A percentile compares a stretch with the other conserved stretches of the same genome.
Conservation (phyloP, 2,113 vertebrate genomes). For the Planiliza haematocheilus region DNA sequence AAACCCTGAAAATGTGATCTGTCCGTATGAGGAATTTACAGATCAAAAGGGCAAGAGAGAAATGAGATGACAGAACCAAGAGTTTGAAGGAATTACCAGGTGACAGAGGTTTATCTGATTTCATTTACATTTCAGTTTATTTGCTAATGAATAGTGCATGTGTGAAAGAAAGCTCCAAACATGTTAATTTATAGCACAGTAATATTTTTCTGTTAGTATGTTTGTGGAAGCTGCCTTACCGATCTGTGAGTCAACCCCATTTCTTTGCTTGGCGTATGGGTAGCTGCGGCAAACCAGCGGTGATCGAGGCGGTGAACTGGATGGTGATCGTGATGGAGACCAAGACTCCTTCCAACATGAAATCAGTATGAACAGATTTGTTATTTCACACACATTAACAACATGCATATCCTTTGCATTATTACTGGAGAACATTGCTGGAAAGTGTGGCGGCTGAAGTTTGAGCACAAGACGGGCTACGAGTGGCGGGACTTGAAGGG, state of each 20-base stretch:
- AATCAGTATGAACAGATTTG: neutral
- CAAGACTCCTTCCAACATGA: slow-evolving; percentile 83
- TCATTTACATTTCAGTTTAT: neutral
- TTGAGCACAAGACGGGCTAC: too few species aligned
- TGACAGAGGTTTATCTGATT: neutral
- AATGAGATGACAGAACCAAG: neutral
- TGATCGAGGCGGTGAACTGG: slow-evolving; percentile 88
- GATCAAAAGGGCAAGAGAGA: slow-evolving; percentile 7
- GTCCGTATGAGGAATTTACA: slow-evolving; percentile 12
- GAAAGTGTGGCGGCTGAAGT: too few species aligned
- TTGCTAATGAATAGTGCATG: too few species aligned
- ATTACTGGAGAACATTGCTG: neutral
- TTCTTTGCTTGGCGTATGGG: slow-evolving; percentile 84
- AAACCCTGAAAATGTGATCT: slow-evolving; percentile 10
- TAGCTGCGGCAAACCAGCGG: slow-evolving; percentile 85
- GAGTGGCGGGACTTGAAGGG: too few species aligned
- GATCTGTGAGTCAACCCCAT: slow-evolving; percentile 79
- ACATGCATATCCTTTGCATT: neutral
- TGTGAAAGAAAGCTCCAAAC: too few species aligned
- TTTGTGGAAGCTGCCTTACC: slow-evolving; percentile 48
- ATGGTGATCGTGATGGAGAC: slow-evolving; percentile 85
- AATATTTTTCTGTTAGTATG: too few species aligned
- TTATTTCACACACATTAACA: slow-evolving; percentile 1
- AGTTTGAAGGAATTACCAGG: slow-evolving; percentile 12
- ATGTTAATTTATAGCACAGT: too few species aligned